Percentiles rank a stretch among this genome's conserved stretches.
Conservation (phyloP, 1,140 invertebrate genomes). For the Macrostomum lignano region DNA sequence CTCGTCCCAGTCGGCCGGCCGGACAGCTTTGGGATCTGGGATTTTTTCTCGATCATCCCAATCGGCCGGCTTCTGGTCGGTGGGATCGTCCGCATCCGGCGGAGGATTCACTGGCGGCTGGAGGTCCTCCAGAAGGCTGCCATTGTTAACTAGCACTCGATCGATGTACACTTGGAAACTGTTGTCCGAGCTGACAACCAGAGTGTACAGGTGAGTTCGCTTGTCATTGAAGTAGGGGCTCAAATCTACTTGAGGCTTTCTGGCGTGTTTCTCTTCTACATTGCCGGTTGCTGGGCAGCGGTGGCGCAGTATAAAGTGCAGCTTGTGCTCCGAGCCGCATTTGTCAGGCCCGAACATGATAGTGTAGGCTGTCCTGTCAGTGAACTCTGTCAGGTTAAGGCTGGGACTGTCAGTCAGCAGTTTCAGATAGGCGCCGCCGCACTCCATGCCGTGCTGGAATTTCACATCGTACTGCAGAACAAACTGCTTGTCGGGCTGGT, state of each 20-base stretch:
- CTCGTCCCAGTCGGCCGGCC: constrained; percentile 35
- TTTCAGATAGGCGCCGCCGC: constrained; percentile 88
- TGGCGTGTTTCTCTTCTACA: constrained; percentile 37
- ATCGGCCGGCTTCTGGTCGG: constrained; percentile 57
- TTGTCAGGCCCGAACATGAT: constrained; percentile 96
- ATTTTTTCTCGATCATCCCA: constrained; percentile 93
- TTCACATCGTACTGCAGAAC: constrained; percentile 49
- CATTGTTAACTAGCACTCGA: constrained; percentile 46
- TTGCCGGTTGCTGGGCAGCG: constrained; percentile 59
- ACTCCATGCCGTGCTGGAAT: constrained; percentile 66
- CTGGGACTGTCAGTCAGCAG: constrained; percentile 36
- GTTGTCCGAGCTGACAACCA: constrained; percentile 49
- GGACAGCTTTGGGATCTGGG: constrained; percentile 49
- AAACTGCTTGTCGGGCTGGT: constrained; percentile 46
- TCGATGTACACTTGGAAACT: constrained; percentile 32
- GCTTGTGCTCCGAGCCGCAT: constrained; percentile 64
- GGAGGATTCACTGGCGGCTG: constrained; percentile 68
- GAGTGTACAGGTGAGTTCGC: constrained; percentile 57
- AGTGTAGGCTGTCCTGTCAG: constrained; percentile 74
- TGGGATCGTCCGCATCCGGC: constrained; percentile 69
- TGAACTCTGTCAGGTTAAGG: constrained; percentile 45
- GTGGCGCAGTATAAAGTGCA: constrained; percentile 79
- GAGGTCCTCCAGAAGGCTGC: constrained; percentile 55
- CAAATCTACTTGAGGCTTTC: constrained; percentile 43
- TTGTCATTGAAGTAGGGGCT: constrained; percentile 67